These are phyloP conservation scores for Vespertilio murinus DNA, from an alignment of 2,797 vertebrate genomes.

Conservation along the genomic window DNA sequence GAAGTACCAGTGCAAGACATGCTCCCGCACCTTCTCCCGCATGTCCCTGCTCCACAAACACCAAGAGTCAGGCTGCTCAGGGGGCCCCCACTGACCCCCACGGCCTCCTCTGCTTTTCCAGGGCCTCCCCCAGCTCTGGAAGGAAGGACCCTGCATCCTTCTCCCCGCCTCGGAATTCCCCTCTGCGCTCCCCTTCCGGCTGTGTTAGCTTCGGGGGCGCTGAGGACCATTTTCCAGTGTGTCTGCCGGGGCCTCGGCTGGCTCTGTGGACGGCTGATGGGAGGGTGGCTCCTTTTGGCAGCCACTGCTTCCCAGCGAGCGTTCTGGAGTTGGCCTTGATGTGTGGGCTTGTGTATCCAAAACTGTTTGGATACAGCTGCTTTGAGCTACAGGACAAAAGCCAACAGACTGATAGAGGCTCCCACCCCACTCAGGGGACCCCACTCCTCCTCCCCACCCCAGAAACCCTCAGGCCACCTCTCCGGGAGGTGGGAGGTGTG, in stretches of 20 bases:
- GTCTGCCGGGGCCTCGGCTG: background rate
- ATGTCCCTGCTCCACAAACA: slow-evolving; percentile 99
- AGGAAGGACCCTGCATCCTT: background rate
- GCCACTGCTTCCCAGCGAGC: background rate
- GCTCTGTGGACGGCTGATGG: background rate
- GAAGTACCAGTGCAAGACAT: slow-evolving; percentile 96
- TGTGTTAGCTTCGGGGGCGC: accelerated
- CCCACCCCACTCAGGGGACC: slow-evolving; percentile 35
- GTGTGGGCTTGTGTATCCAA: slow-evolving; percentile 19
- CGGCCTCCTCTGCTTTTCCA: background rate
- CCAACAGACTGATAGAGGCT: slow-evolving; percentile 7
- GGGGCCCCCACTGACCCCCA: slow-evolving; percentile 52
- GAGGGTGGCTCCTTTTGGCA: background rate
- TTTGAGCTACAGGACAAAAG: slow-evolving; percentile 13
- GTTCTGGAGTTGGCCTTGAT: background rate
- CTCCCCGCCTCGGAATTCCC: background rate
- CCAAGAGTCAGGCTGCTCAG: slow-evolving; percentile 90
- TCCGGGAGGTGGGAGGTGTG: slow-evolving; percentile 59
- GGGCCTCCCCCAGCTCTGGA: background rate
- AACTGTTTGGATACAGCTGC: slow-evolving; percentile 46
- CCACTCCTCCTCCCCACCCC: background rate
- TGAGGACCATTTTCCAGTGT: background rate
- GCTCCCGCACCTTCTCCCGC: slow-evolving; percentile 97
- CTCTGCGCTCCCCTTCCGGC: background rate
- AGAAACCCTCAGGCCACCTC: slow-evolving; percentile 22